Evolutionary conservation across 2,888 invertebrate species (phyloP).

Genomic region (Marasmarcha lunaedactyla): DNA sequence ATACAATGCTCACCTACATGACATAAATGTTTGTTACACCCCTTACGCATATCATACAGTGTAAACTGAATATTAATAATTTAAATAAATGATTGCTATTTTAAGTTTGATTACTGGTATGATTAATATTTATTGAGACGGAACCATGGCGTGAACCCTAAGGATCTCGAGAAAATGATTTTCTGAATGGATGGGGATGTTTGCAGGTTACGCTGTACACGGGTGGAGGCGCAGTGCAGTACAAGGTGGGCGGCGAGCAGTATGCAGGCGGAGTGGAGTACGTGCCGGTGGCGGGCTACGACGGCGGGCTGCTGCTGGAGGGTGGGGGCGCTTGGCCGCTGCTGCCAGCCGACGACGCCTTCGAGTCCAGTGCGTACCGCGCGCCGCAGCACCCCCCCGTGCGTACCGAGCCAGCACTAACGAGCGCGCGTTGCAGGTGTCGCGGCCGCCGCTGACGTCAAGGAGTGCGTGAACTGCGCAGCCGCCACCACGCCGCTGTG

Average conservation of each 20-base stretch:
- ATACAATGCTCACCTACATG: too few relatives aligned
- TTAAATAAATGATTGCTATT: too few relatives aligned
- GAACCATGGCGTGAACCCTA: too few relatives aligned
- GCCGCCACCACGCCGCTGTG: conserved; percentile 95
- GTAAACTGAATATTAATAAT: too few relatives aligned
- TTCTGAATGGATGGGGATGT: too few relatives aligned
- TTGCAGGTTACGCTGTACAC: conserved; percentile 72
- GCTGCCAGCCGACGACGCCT: conserved; percentile 56
- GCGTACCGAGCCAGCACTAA: not conserved
- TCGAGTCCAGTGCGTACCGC: conserved; percentile 50
- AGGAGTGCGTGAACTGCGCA: conserved; percentile 94
- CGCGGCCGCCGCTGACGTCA: conserved; percentile 72
- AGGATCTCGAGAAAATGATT: too few relatives aligned
- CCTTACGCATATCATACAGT: too few relatives aligned
- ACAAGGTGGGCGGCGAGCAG: conserved; percentile 59
- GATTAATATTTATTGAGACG: too few relatives aligned
- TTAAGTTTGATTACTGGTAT: too few relatives aligned
- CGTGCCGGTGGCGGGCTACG: conserved; percentile 59
- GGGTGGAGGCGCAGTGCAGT: conserved; percentile 64
- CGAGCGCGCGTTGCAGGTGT: conserved; percentile 29
- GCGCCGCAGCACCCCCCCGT: not conserved
- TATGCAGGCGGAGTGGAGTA: conserved; percentile 54
- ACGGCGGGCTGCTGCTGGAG: conserved; percentile 54
- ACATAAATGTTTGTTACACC: too few relatives aligned
- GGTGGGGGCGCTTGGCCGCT: conserved; percentile 57